These are phyloP conservation scores for Merodon equestris DNA, from an alignment of 2,888 invertebrate species.

Conservation along the genomic window DNA sequence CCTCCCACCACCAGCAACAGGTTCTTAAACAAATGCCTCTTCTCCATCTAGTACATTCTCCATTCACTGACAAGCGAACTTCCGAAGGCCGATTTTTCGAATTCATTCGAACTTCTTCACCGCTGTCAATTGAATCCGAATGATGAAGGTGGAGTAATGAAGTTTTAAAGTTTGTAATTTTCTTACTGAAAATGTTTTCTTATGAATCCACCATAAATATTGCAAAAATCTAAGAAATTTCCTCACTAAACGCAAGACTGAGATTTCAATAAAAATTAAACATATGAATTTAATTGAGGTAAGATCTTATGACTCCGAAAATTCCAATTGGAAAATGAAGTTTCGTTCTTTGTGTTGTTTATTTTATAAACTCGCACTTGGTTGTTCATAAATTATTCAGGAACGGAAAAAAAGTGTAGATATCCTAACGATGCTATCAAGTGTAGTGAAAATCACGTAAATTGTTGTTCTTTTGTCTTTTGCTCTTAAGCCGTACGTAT, in stretches of 20 bases:
- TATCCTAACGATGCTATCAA: no score
- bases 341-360: slow-evolving; percentile 35
- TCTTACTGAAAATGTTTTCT: neutral
- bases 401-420: neutral
- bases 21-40: neutral
- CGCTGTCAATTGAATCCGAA: slow-evolving; percentile 40
- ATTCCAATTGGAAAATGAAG: slow-evolving; percentile 51
- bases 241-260: no score
- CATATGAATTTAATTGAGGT: no score
- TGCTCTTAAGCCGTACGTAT: no score
- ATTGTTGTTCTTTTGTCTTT: no score
- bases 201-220: neutral
- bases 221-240: no score
- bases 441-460: no score
- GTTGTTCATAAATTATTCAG: neutral
- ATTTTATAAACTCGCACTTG: slow-evolving; percentile 7
- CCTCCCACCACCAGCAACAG: slow-evolving; percentile 25
- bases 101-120: slow-evolving; percentile 36
- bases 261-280: no score
- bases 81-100: slow-evolving; percentile 15
- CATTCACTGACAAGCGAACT: neutral
- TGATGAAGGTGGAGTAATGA: slow-evolving; percentile 59
- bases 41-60: slow-evolving; percentile 33
- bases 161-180: slow-evolving; percentile 38
- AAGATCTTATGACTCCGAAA: neutral